A percentile compares a stretch with the other conserved stretches of the same genome.
phyloP scores from a whole-genome alignment of 2,113 vertebrate genomes.

The Hemibagrus wyckioides region DNA sequence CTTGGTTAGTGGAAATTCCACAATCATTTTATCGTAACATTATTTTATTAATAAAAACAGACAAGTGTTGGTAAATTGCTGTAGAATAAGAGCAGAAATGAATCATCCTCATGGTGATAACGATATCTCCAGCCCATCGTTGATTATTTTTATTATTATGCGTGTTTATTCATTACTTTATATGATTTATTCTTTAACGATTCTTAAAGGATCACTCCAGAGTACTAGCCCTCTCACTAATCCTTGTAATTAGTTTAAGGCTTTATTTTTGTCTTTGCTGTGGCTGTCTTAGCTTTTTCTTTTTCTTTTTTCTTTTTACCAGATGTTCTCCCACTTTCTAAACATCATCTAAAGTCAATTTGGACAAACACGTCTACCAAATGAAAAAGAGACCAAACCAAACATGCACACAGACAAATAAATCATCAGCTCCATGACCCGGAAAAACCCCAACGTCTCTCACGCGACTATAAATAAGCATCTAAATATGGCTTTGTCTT shows the following conservation, averaged over 20 bases:
- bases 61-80: not conserved
- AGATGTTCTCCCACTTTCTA: not conserved
- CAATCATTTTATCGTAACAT: too few species aligned
- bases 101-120: not conserved
- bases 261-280: too few species aligned
- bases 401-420: not conserved
- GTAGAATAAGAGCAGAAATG: not conserved
- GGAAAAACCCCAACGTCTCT: not conserved
- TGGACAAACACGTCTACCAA: not conserved
- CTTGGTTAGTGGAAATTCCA: too few species aligned
- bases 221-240: not conserved
- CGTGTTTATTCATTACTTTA: not conserved
- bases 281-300: not conserved
- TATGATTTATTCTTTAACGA: too few species aligned
- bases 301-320: not conserved
- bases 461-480: conserved; percentile 26
- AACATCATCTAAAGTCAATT: not conserved
- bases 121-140: not conserved
- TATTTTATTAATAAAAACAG: too few species aligned
- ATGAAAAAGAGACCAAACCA: not conserved
- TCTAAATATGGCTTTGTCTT: conserved; percentile 18
- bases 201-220: not conserved
- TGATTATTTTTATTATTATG: too few species aligned
- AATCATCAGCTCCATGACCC: not conserved
- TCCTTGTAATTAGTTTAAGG: not conserved